Percentiles rank a stretch among this genome's conserved stretches.
Conservation (phyloP, 1,140 invertebrate species). For the Drosophila baimaii region DNA sequence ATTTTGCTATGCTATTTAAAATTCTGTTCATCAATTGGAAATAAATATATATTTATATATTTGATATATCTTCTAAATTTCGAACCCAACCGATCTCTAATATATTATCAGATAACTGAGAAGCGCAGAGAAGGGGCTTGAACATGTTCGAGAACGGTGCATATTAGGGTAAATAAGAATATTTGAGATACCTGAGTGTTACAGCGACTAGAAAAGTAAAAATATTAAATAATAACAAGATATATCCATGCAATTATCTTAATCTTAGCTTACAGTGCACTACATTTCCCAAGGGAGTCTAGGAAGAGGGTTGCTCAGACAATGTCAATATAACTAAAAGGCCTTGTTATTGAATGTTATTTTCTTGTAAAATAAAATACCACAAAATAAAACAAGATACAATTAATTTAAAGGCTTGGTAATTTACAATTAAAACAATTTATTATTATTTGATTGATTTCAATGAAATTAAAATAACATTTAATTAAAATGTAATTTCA, state of each 20-base stretch:
- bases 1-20: not conserved
- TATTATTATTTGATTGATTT: not conserved
- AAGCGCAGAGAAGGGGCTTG: constrained; percentile 51
- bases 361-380: not conserved
- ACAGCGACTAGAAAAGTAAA: no score
- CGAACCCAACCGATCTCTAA: not conserved
- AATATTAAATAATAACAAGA: no score
- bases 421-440: not conserved
- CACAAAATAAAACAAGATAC: no score
- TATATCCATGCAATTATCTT: no score
- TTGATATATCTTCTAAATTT: no score
- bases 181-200: not conserved
- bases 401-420: no score
- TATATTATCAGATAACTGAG: constrained; percentile 2
- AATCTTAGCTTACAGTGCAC: no score
- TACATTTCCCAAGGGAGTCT: no score
- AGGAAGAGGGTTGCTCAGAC: no score
- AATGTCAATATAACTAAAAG: no score
- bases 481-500: not conserved
- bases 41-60: no score
- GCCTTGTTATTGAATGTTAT: no score
- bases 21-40: not conserved
- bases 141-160: constrained; percentile 24
- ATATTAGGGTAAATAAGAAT: constrained; percentile 17
- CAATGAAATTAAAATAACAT: not conserved